Evolutionary conservation across 2,888 invertebrate genomes (phyloP).

Genomic region (Pomacea canaliculata): DNA sequence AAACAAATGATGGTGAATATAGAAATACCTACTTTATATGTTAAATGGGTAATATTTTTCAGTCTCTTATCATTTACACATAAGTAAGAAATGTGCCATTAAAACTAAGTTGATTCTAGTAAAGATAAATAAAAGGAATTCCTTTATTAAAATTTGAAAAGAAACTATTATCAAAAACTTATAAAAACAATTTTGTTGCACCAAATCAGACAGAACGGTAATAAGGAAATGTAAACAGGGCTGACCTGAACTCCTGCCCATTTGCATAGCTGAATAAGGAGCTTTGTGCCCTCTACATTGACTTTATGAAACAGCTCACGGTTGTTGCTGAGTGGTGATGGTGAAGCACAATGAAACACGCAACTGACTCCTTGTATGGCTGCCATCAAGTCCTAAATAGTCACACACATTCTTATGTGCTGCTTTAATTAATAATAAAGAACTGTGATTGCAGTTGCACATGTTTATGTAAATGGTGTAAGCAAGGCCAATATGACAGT

Average conservation of each 20-base stretch:
- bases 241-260: conserved; percentile 56
- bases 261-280: conserved; percentile 51
- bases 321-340: conserved; percentile 58
- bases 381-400: conserved; percentile 49
- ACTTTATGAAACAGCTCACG: conserved; percentile 57
- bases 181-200: too few relatives aligned
- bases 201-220: too few relatives aligned
- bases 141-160: too few relatives aligned
- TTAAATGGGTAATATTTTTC: too few relatives aligned
- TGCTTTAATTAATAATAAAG: neutral
- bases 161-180: too few relatives aligned
- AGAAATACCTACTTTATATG: too few relatives aligned
- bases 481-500: neutral
- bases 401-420: neutral
- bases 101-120: too few relatives aligned
- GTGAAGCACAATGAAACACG: conserved; percentile 63
- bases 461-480: neutral
- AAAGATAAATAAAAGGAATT: too few relatives aligned
- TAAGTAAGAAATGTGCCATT: too few relatives aligned
- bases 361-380: conserved; percentile 48
- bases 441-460: too few relatives aligned
- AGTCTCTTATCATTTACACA: too few relatives aligned
- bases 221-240: too few relatives aligned
- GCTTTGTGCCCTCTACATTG: conserved; percentile 57
- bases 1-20: neutral